These are phyloP conservation scores for Anhinga anhinga DNA, from an alignment of 2,113 vertebrate genomes.

Conservation along the genomic window DNA sequence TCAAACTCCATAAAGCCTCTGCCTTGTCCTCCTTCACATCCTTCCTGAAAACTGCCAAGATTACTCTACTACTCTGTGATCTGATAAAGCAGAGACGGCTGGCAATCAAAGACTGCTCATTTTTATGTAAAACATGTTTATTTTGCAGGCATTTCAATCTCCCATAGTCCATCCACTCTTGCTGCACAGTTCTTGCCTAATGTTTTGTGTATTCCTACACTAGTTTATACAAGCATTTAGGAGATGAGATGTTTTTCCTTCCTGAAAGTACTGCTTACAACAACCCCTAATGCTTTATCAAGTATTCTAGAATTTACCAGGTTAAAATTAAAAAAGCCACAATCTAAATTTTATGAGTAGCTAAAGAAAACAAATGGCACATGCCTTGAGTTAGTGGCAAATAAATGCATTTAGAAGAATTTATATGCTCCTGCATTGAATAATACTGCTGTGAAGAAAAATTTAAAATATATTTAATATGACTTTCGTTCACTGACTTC, in stretches of 20 bases:
- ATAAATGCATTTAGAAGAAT: background rate
- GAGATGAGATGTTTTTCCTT: background rate
- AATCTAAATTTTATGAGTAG: background rate
- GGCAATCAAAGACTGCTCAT: background rate
- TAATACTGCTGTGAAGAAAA: background rate
- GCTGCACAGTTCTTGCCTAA: background rate
- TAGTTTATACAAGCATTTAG: background rate
- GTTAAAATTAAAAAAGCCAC: background rate
- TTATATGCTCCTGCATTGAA: background rate
- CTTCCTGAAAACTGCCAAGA: background rate
- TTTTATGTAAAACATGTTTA: background rate
- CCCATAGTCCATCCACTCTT: background rate
- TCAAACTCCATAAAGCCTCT: background rate
- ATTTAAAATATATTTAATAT: background rate
- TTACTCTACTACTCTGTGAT: background rate
- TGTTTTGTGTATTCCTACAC: background rate
- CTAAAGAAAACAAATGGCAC: background rate
- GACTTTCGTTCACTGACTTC: background rate
- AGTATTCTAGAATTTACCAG: background rate
- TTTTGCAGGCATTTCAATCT: background rate
- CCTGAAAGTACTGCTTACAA: background rate
- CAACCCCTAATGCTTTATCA: background rate
- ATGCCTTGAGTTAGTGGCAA: background rate
- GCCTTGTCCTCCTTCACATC: background rate
- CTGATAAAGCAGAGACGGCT: background rate